These are phyloP conservation scores for Agonum fuliginosum DNA, from an alignment of 2,888 invertebrate species.

Conservation along the genomic window DNA sequence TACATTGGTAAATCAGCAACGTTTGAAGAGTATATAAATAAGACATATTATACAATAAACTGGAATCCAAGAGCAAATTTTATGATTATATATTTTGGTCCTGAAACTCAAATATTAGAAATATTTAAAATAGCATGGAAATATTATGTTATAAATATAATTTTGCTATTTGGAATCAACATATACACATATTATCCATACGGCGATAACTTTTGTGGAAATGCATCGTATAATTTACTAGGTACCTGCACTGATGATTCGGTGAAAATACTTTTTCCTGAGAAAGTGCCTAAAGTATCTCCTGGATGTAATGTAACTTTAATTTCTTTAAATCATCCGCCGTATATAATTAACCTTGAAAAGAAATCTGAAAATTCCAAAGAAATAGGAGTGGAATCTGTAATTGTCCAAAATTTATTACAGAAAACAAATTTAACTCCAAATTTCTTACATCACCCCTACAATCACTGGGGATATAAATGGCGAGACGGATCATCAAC, in stretches of 20 bases:
- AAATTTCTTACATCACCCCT: not conserved
- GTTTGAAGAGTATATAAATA: not conserved
- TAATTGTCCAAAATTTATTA: not conserved
- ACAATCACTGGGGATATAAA: constrained; percentile 26
- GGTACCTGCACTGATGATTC: not conserved
- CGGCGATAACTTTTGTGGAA: not conserved
- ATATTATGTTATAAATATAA: not conserved
- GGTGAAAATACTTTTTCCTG: not conserved
- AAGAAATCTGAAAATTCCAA: not conserved
- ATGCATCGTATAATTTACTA: not conserved
- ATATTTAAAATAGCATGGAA: constrained; percentile 1
- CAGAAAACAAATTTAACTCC: not conserved
- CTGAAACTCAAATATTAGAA: not conserved
- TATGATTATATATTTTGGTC: not conserved
- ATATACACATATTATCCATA: constrained; percentile 7
- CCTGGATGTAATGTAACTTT: constrained; percentile 19
- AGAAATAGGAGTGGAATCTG: constrained; percentile 2
- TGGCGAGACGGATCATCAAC: not conserved
- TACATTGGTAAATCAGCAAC: not conserved
- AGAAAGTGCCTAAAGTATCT: not conserved
- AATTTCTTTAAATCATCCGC: not conserved
- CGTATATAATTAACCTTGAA: not conserved
- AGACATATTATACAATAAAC: not conserved
- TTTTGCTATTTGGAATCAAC: not conserved
- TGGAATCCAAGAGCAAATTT: not conserved